phyloP scores from a whole-genome alignment of 2,113 vertebrate species.

The Spheniscus mendiculus region DNA sequence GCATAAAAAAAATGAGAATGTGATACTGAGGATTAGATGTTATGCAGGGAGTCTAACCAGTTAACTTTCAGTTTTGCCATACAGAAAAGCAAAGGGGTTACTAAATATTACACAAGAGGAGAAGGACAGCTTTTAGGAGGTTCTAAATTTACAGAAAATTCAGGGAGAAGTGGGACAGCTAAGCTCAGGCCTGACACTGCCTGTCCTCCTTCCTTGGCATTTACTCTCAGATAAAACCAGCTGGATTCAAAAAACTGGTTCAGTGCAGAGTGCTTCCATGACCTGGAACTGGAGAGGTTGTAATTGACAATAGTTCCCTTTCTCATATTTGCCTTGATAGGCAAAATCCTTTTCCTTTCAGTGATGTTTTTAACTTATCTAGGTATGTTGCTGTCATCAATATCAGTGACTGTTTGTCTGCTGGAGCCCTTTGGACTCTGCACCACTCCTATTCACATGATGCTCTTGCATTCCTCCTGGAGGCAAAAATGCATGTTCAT shows the following conservation, averaged over 20 bases:
- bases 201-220: neutral
- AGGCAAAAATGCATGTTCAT: neutral
- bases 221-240: neutral
- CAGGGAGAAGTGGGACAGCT: neutral
- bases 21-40: neutral
- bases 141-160: neutral
- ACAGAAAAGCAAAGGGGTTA: neutral
- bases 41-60: neutral
- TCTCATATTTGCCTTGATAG: neutral
- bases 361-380: neutral
- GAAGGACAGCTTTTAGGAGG: neutral
- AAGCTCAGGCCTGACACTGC: neutral
- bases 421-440: constrained; percentile 29
- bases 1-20: neutral
- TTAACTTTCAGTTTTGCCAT: neutral
- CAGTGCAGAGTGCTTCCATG: neutral
- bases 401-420: neutral
- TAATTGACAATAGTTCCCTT: neutral
- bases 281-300: neutral
- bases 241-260: neutral
- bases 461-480: neutral
- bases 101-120: neutral
- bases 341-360: neutral
- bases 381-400: neutral
- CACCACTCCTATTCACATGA: neutral